phyloP scores from a whole-genome alignment of 2,797 vertebrate genomes.

The Lates japonicus region DNA sequence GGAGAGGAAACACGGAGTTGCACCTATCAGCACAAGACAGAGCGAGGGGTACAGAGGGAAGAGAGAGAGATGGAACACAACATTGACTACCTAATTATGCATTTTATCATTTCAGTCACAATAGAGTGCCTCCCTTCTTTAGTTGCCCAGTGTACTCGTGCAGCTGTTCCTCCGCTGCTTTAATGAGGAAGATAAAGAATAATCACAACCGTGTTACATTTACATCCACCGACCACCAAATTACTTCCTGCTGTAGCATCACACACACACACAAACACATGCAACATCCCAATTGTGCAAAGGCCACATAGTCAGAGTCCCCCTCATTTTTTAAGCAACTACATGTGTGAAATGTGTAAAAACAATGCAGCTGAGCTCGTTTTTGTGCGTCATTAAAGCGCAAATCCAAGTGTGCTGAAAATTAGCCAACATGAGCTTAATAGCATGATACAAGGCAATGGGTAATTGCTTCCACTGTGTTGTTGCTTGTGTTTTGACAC shows the following conservation, averaged over 20 bases:
- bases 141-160: constrained; percentile 80
- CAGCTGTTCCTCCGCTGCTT: constrained; percentile 86
- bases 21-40: constrained; percentile 76
- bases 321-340: neutral
- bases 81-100: constrained; percentile 86
- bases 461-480: constrained; percentile 35
- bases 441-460: constrained; percentile 14
- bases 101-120: constrained; percentile 88
- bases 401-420: constrained; percentile 25
- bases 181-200: constrained; percentile 90
- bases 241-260: constrained; percentile 59
- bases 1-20: constrained; percentile 73
- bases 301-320: constrained; percentile 14
- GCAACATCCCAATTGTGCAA: constrained; percentile 1
- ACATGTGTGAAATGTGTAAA: constrained; percentile 6
- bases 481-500: constrained; percentile 44
- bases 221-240: constrained; percentile 77
- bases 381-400: constrained; percentile 48
- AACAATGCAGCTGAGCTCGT: constrained; percentile 13
- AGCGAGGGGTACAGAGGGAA: constrained; percentile 31
- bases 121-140: constrained; percentile 85
- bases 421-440: constrained; percentile 46
- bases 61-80: constrained; percentile 75
- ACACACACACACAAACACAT: constrained; percentile 15
- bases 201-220: constrained; percentile 83